Evolutionary conservation across 1,140 invertebrate genomes (phyloP), one percentile per base, ranked within the genome.

Genomic region (Atta texana): DNA sequence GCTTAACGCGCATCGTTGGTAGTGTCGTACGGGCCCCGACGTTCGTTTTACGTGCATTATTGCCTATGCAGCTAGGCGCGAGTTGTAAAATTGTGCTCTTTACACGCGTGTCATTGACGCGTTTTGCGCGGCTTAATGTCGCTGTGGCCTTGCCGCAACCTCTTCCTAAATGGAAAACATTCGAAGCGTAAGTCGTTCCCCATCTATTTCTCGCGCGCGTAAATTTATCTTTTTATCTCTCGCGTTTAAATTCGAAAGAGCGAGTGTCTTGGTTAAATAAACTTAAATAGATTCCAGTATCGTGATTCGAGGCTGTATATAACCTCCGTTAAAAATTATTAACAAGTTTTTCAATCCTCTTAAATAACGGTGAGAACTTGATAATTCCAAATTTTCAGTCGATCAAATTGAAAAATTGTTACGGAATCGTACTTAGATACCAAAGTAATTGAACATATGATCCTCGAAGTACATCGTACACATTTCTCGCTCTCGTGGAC

Each of bases 1-100:
- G 49, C 69, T 31, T 53, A 82, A 86, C 53, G 44, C 24, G 68
- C 39, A 18, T 44, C 21, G 39, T 31, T 2, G 28, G 31, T 6
- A 12, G 6, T 10, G 16, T 55, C 18, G 57, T 24, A 61, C 18
- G 31, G 51, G 14, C 55, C 55, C 76, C 57, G 74, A 68, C 59
- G 61, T 66, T 4, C 44, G 49, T 61, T 75, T 24, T 31, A 57
- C 24, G 31, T 61, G 72, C 39, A 18, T 81, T 81, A 57, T 81
- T 81, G 21, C 55, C 16, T 16, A 39, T 8, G 39, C 21, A 34
- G 16, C 16, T 57, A 39, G 49, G 14, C 63, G 49, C 76, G 39
- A 49, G 55, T 61, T 82, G 24, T 75, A 84, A 84, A 84, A 75
- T 61, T 61, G 57, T 7, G n/a, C 49, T 74, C 68, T 74, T 84